These are phyloP conservation scores for Fukomys damarensis DNA, from an alignment of 2,113 vertebrate genomes.

Conservation along the genomic window DNA sequence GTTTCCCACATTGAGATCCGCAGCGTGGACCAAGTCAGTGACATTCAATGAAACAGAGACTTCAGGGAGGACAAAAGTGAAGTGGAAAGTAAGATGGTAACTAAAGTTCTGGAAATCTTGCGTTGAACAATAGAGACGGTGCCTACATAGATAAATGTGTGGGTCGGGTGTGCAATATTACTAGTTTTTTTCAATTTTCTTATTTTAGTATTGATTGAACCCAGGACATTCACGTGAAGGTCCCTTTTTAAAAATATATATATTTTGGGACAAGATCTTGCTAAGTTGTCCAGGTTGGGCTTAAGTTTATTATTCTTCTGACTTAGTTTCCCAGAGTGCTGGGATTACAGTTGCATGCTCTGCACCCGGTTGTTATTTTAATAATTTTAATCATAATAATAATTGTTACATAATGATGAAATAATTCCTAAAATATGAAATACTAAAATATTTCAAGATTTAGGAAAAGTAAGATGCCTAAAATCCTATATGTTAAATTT, in stretches of 20 bases:
- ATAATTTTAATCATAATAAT: background rate
- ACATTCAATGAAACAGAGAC: too few species aligned
- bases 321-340: too few species aligned
- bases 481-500: background rate
- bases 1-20: background rate
- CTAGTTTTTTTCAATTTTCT: background rate
- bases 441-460: background rate
- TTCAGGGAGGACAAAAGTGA: too few species aligned
- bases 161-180: background rate
- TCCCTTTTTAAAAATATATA: too few species aligned
- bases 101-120: background rate
- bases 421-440: background rate
- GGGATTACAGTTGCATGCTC: too few species aligned
- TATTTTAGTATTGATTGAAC: background rate
- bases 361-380: too few species aligned
- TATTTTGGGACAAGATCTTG: too few species aligned
- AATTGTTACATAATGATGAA: background rate
- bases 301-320: too few species aligned
- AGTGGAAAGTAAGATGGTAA: fast-evolving
- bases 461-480: background rate
- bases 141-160: background rate
- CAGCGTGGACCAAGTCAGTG: background rate
- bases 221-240: too few species aligned
- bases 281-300: too few species aligned
- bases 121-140: background rate